Conservation (phyloP, 2,797 vertebrate species). For the Cryptoblepharus egeriae region DNA sequence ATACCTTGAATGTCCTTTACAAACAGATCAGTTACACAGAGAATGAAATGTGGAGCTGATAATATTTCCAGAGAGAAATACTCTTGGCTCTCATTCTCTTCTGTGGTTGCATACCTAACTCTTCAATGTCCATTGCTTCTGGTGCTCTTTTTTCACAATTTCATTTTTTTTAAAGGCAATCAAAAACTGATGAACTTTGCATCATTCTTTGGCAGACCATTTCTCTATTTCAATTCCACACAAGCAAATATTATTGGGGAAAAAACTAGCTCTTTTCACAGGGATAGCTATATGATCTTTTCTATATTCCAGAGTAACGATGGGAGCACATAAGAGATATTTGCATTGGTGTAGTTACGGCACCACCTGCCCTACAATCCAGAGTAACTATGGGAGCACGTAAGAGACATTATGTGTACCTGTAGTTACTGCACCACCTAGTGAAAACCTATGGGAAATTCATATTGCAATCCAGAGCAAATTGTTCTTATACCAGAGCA, state of each 20-base stretch:
- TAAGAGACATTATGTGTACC: too few species aligned
- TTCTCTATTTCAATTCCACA: not conserved
- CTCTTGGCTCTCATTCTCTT: not conserved
- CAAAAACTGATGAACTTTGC: constrained; percentile 34
- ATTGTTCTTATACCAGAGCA: too few species aligned
- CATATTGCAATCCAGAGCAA: too few species aligned
- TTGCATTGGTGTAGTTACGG: too few species aligned
- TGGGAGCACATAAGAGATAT: too few species aligned
- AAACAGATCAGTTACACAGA: constrained; percentile 12
- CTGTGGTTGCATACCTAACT: not conserved
- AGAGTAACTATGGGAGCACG: too few species aligned
- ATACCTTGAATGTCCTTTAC: not conserved
- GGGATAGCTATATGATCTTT: not conserved
- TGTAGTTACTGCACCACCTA: too few species aligned
- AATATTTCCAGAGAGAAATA: constrained; percentile 14
- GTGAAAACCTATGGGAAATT: too few species aligned
- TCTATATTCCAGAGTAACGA: too few species aligned
- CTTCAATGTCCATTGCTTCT: not conserved
- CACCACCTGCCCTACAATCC: too few species aligned
- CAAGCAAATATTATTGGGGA: constrained; percentile 9
- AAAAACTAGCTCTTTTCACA: not conserved
- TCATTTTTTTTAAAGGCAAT: not conserved
- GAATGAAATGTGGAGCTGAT: not conserved
- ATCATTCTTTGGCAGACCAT: not conserved
- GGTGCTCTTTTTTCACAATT: not conserved